Evolutionary conservation across 1,140 invertebrate species (phyloP).

Genomic region (Micrasema minimum): DNA sequence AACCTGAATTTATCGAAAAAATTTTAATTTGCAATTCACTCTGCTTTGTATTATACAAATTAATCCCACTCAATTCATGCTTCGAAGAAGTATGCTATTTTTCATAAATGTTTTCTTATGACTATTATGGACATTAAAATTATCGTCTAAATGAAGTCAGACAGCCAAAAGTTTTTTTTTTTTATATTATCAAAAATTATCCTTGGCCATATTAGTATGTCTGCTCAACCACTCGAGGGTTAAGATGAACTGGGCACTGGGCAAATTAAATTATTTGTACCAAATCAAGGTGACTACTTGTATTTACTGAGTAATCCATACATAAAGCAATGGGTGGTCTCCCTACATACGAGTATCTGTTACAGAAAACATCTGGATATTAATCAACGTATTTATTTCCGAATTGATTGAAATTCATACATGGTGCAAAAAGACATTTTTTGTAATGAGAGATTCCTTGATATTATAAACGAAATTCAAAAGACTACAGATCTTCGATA

Average conservation of each 20-base stretch:
- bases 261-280: background rate
- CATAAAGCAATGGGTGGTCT: conserved; percentile 19
- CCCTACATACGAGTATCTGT: conserved; percentile 10
- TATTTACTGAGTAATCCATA: background rate
- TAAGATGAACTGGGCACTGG: background rate
- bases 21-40: too few species aligned
- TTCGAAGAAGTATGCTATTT: too few species aligned
- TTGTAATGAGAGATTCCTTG: background rate
- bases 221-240: too few species aligned
- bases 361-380: conserved; percentile 23
- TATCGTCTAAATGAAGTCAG: too few species aligned
- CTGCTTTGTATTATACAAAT: too few species aligned
- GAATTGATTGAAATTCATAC: background rate
- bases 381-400: background rate
- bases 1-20: too few species aligned
- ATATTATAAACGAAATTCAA: background rate
- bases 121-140: too few species aligned
- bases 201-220: too few species aligned
- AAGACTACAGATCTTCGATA: background rate
- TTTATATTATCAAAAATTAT: too few species aligned
- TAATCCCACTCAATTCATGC: too few species aligned
- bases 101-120: too few species aligned
- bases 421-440: background rate
- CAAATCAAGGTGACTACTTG: conserved; percentile 1
- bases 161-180: too few species aligned